Conservation (phyloP, 2,888 invertebrate genomes). For the Boloria selene region DNA sequence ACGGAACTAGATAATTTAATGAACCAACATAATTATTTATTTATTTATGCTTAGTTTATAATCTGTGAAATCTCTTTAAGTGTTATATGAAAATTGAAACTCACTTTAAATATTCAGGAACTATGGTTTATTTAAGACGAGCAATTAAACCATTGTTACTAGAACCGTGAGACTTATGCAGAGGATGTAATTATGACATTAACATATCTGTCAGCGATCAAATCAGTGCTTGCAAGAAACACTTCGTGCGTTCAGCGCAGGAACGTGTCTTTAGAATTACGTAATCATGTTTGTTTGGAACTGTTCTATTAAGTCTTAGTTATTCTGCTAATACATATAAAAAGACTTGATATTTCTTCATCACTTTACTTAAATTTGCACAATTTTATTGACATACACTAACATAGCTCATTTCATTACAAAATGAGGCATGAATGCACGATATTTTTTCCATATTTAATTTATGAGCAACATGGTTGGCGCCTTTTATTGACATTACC, state of each 20-base stretch:
- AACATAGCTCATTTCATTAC: too few species aligned
- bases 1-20: too few species aligned
- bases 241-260: constrained; percentile 31
- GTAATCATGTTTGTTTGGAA: constrained; percentile 23
- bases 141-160: constrained; percentile 29
- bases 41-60: too few species aligned
- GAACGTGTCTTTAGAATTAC: constrained; percentile 20
- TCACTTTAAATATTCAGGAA: not conserved
- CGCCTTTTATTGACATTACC: too few species aligned
- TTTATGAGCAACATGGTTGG: too few species aligned
- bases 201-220: constrained; percentile 50
- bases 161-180: constrained; percentile 41
- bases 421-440: too few species aligned
- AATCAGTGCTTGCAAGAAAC: constrained; percentile 31
- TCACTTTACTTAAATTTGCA: too few species aligned
- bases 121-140: constrained; percentile 1
- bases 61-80: too few species aligned
- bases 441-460: too few species aligned
- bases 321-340: not conserved
- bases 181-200: constrained; percentile 62
- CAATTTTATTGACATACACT: too few species aligned
- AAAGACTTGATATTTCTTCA: not conserved
- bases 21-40: too few species aligned
- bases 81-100: too few species aligned
- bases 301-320: not conserved